Conservation (phyloP, 2,113 vertebrate species). For the Ciconia maguari region DNA sequence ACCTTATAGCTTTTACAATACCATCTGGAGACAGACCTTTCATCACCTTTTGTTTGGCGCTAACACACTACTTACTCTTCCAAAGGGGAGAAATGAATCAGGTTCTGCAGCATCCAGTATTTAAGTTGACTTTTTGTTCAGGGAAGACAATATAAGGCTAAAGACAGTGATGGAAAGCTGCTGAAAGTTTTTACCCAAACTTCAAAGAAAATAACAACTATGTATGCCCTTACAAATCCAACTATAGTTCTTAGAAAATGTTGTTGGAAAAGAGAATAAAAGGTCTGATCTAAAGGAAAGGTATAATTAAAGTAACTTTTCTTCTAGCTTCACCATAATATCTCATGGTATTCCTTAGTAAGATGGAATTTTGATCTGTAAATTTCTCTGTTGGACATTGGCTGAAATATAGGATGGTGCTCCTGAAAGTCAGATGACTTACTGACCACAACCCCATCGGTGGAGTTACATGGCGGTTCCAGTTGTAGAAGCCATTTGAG, state of each 20-base stretch:
- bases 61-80: not conserved
- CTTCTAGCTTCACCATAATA: not conserved
- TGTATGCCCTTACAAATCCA: not conserved
- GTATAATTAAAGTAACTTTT: not conserved
- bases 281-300: not conserved
- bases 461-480: not conserved
- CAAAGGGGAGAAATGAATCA: not conserved
- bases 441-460: not conserved
- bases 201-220: not conserved
- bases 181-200: not conserved
- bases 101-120: not conserved
- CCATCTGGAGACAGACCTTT: not conserved
- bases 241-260: not conserved
- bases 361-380: not conserved
- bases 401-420: not conserved
- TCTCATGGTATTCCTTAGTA: not conserved
- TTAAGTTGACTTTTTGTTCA: not conserved
- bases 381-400: not conserved
- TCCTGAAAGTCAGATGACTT: not conserved
- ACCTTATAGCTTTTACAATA: not conserved
- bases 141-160: not conserved
- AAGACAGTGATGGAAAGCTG: not conserved
- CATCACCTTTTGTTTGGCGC: not conserved
- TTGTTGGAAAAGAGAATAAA: not conserved
- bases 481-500: not conserved